Conservation (phyloP, 1,140 invertebrate genomes). For the Potamilus streckersoni region DNA sequence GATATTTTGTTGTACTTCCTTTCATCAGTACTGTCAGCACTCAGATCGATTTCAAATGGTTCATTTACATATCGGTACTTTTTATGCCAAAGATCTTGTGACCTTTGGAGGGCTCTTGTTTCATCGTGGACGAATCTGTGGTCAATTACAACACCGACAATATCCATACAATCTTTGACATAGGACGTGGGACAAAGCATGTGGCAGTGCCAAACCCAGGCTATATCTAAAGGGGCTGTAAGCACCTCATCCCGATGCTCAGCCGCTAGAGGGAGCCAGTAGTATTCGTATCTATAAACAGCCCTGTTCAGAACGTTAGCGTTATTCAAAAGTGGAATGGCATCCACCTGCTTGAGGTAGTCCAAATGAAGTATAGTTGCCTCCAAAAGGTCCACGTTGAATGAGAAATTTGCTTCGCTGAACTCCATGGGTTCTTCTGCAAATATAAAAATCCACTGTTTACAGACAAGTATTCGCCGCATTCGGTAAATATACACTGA, state of each 20-base stretch:
- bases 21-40: neutral
- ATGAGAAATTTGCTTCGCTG: neutral
- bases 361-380: slow-evolving; percentile 5
- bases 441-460: too few species aligned
- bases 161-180: slow-evolving; percentile 61
- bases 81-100: slow-evolving; percentile 11
- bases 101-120: neutral
- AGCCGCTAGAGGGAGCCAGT: slow-evolving; percentile 13
- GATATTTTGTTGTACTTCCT: neutral
- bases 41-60: slow-evolving; percentile 13
- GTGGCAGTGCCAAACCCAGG: slow-evolving; percentile 70
- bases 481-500: too few species aligned
- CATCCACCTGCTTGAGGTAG: slow-evolving; percentile 12
- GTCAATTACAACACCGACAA: slow-evolving; percentile 63
- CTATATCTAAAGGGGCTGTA: slow-evolving; percentile 69
- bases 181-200: slow-evolving; percentile 67
- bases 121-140: slow-evolving; percentile 37
- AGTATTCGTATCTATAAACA: slow-evolving; percentile 18
- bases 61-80: slow-evolving; percentile 4
- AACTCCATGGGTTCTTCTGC: too few species aligned
- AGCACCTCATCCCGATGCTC: slow-evolving; percentile 28
- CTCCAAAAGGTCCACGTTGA: slow-evolving; percentile 9
- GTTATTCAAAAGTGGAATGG: neutral
- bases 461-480: too few species aligned
- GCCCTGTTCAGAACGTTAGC: slow-evolving; percentile 6